Evolutionary conservation across 1,140 invertebrate species (phyloP).

Genomic region (Limonius californicus): DNA sequence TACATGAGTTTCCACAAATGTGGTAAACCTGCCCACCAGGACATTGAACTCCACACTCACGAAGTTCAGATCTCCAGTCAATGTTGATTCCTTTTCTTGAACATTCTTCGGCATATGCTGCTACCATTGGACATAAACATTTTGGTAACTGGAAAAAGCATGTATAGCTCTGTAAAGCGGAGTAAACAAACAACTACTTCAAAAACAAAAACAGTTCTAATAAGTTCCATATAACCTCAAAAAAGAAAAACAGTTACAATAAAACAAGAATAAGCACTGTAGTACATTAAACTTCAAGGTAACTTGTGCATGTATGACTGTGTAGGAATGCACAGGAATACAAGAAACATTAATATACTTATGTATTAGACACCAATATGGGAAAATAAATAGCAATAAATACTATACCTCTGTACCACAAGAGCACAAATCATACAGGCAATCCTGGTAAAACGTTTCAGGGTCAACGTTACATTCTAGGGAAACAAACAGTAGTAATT

Average conservation of each 20-base stretch:
- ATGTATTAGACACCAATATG: too few relatives aligned
- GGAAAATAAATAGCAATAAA: too few relatives aligned
- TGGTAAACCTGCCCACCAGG: conserved; percentile 35
- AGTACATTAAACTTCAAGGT: too few relatives aligned
- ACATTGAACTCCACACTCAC: conserved; percentile 73
- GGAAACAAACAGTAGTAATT: too few relatives aligned
- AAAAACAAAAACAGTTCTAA: too few relatives aligned
- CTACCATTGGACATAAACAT: conserved; percentile 73
- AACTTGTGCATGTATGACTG: too few relatives aligned
- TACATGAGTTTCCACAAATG: conserved; percentile 69
- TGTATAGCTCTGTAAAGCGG: not conserved
- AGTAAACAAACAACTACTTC: not conserved
- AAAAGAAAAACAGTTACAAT: too few relatives aligned
- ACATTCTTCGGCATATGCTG: conserved; percentile 73
- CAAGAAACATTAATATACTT: too few relatives aligned
- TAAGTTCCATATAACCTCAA: not conserved
- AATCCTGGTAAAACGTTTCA: conserved; percentile 67
- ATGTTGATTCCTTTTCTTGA: conserved; percentile 61
- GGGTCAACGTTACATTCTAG: conserved; percentile 68
- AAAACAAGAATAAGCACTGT: too few relatives aligned
- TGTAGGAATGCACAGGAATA: too few relatives aligned
- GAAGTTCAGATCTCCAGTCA: conserved; percentile 68
- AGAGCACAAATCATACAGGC: conserved; percentile 77
- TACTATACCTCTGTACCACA: conserved; percentile 58
- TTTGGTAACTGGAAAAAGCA: conserved; percentile 46